Base-by-base conservation (phyloP, 2,888 invertebrate species). In the Tenthredo amoena region DNA sequence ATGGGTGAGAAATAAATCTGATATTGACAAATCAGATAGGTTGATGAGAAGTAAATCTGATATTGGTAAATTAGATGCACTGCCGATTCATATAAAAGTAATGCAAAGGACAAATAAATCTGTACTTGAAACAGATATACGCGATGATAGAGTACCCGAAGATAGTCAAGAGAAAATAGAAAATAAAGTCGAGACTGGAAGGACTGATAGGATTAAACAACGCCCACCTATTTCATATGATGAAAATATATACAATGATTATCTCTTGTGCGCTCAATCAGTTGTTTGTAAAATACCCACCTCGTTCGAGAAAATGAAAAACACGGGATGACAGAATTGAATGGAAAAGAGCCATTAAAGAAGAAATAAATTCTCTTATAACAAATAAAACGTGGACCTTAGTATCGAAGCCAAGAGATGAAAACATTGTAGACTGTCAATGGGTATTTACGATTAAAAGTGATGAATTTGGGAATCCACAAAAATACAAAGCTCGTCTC, bases 371-470 rank as follows among this genome's bases (percentile, higher is more conserved):
- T 83, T 86, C 87, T 9, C 71, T 84, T 0, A 6, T 62, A 4
- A 31, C 18, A 77, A 88, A 88, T 79, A 79, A 87, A 21, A 89
- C 89, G 5, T 86, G 86, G 87, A 62, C 43, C 10, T 12, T 87
- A 43, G 76, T 86, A 15, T 3, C 55, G 0, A 31, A 12, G 6
- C 85, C 87, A 4, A 5, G 15, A 1, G 58, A 86, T 31, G 86
- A 86, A 74, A 86, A 86, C 43, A 87, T 87, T 47, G 81, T 87
- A 5, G 79, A 40, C 9, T 86, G 86, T 40, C 86, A 86, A 79
- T 86, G 87, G 86, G 84, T 87, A 34, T 87, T 82, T 43, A 86
- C 84, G 34, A 34, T 34, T 34, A 34, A 34, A 34, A 1, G 1
- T 4, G 34, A 34, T 34, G 34, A 34, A 34, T 34, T 34, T 34